Conservation (phyloP, 2,797 vertebrate species). For the Eleutherodactylus coqui region DNA sequence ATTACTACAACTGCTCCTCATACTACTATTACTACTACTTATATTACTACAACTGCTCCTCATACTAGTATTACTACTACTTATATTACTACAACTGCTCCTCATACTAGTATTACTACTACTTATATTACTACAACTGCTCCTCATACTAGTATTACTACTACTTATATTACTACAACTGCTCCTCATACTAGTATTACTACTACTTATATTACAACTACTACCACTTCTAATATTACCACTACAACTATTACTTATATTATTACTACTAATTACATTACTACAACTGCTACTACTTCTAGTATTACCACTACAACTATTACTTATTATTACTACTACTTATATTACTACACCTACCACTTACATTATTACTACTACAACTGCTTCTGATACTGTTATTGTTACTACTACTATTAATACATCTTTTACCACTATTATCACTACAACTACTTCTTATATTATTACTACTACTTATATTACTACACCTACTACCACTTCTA, state of each 20-base stretch:
- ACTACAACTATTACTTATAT: neutral
- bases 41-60: neutral
- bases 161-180: neutral
- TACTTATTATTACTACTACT: too few relatives aligned
- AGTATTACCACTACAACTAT: neutral
- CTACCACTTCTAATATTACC: neutral
- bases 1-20: neutral
- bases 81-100: neutral
- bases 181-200: too few relatives aligned
- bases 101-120: neutral
- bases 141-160: too few relatives aligned
- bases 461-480: neutral
- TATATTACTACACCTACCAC: neutral
- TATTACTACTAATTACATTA: neutral
- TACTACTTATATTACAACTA: too few relatives aligned
- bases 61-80: neutral
- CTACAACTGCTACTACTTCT: too few relatives aligned
- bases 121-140: neutral
- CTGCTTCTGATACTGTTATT: neutral
- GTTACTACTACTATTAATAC: neutral
- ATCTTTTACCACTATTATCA: neutral
- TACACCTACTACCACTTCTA: neutral
- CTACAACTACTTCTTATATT: neutral
- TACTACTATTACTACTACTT: neutral
- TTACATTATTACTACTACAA: neutral